Evolutionary conservation across 2,888 invertebrate genomes (phyloP).

Genomic region (Charanyca ferruginea): DNA sequence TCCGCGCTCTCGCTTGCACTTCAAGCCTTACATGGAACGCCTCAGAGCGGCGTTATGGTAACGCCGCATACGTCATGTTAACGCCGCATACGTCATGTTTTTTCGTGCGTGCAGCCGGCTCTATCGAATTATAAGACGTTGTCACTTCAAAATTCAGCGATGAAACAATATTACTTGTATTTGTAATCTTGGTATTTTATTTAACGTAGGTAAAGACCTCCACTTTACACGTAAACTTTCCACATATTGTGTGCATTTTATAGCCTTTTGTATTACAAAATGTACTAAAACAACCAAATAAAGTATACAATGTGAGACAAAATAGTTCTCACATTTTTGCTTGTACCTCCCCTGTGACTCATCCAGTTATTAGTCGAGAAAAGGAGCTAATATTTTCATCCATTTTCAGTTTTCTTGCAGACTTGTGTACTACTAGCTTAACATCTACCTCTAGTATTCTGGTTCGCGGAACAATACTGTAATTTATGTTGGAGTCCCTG

Average conservation of each 20-base stretch:
- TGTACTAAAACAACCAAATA: not conserved
- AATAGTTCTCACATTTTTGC: slow-evolving; percentile 20
- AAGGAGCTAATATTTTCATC: slow-evolving; percentile 30
- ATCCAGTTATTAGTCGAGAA: slow-evolving; percentile 37
- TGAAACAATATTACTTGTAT: not conserved
- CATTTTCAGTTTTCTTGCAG: slow-evolving; percentile 25
- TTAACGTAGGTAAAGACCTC: not conserved
- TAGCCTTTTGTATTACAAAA: slow-evolving; percentile 8
- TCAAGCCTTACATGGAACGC: no score
- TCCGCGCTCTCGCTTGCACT: no score
- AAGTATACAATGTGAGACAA: slow-evolving; percentile 4
- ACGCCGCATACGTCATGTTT: no score
- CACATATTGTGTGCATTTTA: slow-evolving; percentile 3
- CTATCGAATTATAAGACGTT: no score
- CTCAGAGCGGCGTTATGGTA: no score
- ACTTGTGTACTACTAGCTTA: slow-evolving; percentile 45
- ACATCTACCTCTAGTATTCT: slow-evolving; percentile 53
- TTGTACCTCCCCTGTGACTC: slow-evolving; percentile 17
- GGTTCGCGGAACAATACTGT: slow-evolving; percentile 75
- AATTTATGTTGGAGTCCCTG: slow-evolving; percentile 76
- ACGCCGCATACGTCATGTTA: no score
- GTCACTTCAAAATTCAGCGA: not conserved
- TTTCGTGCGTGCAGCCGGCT: no score
- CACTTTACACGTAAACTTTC: slow-evolving; percentile 1
- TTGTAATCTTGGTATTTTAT: not conserved